Conservation (phyloP, 2,113 vertebrate species). For the Sphyrna mokarran region DNA sequence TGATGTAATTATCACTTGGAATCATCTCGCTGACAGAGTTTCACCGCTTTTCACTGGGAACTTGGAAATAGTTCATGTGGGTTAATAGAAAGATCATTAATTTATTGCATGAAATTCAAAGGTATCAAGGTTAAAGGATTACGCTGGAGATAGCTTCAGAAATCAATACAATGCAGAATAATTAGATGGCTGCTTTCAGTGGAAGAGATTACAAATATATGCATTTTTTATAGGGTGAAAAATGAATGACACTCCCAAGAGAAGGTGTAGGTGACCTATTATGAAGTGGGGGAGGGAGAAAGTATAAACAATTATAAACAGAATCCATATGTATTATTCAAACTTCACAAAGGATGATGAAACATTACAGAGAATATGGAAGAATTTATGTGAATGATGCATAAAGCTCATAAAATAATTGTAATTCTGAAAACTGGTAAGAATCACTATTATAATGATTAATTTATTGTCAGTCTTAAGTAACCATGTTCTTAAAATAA, state of each 20-base stretch:
- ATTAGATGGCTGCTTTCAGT: slow-evolving; percentile 25
- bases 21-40: not conserved
- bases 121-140: slow-evolving; percentile 26
- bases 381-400: not conserved
- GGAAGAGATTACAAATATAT: slow-evolving; percentile 34
- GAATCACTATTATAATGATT: not conserved
- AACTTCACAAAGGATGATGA: not conserved
- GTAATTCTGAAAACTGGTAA: not conserved
- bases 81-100: slow-evolving; percentile 34
- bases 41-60: not conserved
- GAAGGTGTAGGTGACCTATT: not conserved
- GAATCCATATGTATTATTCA: not conserved
- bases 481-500: not conserved
- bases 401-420: not conserved
- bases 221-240: slow-evolving; percentile 5
- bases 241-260: slow-evolving; percentile 6
- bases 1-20: slow-evolving; percentile 26
- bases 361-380: not conserved
- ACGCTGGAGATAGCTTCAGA: not conserved
- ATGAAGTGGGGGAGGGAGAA: not conserved
- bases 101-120: slow-evolving; percentile 34
- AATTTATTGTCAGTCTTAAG: not conserved
- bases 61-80: slow-evolving; percentile 27
- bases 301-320: not conserved
- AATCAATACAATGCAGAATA: slow-evolving; percentile 33